Evolutionary conservation across 1,140 invertebrate genomes (phyloP), one percentile per base, ranked within the genome.

Genomic region (Cydia fagiglandana): DNA sequence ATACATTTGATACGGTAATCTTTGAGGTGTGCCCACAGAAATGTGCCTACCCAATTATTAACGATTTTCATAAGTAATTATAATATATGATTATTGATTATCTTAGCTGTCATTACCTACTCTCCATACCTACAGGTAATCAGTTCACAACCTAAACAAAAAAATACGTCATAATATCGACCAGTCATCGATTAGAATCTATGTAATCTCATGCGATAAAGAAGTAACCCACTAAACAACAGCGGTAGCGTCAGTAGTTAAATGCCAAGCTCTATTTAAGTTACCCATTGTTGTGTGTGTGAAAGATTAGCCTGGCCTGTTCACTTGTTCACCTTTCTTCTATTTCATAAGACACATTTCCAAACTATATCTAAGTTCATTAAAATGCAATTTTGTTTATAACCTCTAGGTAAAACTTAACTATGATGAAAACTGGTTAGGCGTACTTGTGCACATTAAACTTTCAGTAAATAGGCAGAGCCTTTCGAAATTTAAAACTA

Each of bases 231-330:
- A 34, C 61, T 73, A 75, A 77, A 66, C 79, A 68, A 73, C 66
- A 74, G 47, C 28, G 12, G 70, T 76, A 76, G 73, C 75, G 56
- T 73, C 76, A 77, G 61, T 53, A 80, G 80, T 82, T 79, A 83
- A 85, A 85, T 84, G 83, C 84, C 83, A 85, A 80, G 84, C 86
- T 85, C 86, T 84, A 85, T 86, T 88, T 86, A 81, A 81, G 76
- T 73, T 50, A 70, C 77, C 75, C 75, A 81, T 83, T 80, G 83
- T 84, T 83, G 84, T 81, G 78, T 79, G 81, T 82, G 76, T 53
- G 50, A 78, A 79, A 83, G 82, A 86, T 79, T 75, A 78, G 17
- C 7, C 61, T 45, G 74, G 83, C 83, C 77, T 20, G 81, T 81
- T 86, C 79, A 83, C 83, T 79, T 86, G 81, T 82, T 86, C 79